Conservation (phyloP, 1,140 invertebrate species). For the Panulirus ornatus region DNA sequence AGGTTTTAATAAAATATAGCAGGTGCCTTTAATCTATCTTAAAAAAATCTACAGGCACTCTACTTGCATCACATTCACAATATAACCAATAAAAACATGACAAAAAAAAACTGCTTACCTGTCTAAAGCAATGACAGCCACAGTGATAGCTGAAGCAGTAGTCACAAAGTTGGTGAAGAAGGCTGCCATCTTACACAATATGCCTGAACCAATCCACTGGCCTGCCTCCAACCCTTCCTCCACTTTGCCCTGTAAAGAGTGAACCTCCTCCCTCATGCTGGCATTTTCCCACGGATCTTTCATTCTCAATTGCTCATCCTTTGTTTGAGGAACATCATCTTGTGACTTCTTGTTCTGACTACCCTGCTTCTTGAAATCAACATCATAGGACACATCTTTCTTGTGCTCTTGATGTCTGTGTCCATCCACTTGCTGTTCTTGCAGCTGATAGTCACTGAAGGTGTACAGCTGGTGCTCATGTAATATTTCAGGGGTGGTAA, state of each 20-base stretch:
- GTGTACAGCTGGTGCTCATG: not conserved
- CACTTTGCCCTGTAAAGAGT: not conserved
- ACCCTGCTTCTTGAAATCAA: not conserved
- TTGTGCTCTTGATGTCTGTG: not conserved
- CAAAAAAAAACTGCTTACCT: not conserved
- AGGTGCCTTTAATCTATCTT: too few relatives aligned
- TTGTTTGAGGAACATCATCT: not conserved
- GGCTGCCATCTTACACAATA: constrained; percentile 50
- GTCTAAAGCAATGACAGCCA: constrained; percentile 63
- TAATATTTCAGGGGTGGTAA: not conserved
- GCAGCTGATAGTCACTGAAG: not conserved
- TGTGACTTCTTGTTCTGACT: not conserved
- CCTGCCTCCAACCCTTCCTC: not conserved
- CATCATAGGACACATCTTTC: not conserved
- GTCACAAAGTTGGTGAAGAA: constrained; percentile 59
- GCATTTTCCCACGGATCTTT: not conserved
- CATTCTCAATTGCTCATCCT: not conserved
- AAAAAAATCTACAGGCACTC: too few relatives aligned
- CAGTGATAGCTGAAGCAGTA: constrained; percentile 55
- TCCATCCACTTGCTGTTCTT: too few relatives aligned
- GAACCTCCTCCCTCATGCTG: not conserved
- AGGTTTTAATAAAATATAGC: too few relatives aligned
- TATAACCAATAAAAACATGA: not conserved
- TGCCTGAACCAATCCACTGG: not conserved
- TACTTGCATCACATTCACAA: too few relatives aligned